These are phyloP conservation scores for Brachymystax lenok DNA, from an alignment of 2,797 vertebrate species.

Conservation along the genomic window DNA sequence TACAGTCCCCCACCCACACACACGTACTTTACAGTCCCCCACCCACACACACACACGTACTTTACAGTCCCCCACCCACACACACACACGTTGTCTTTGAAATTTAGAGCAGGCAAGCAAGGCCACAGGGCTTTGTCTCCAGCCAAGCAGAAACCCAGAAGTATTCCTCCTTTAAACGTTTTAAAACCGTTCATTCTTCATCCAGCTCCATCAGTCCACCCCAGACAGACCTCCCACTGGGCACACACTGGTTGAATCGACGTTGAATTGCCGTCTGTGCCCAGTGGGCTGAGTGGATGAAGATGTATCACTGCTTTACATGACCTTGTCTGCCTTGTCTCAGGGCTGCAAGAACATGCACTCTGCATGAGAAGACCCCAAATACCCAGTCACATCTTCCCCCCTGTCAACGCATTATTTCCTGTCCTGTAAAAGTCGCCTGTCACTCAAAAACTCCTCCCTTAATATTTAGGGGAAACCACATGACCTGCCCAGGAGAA, in stretches of 20 bases:
- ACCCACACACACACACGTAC: no score
- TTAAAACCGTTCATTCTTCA: not conserved
- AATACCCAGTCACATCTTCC: no score
- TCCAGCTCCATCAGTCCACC: not conserved
- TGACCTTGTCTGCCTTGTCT: not conserved
- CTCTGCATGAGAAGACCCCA: no score
- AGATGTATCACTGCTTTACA: not conserved
- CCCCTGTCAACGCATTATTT: no score
- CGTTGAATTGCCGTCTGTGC: no score
- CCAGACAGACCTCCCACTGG: not conserved
- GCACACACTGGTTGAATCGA: no score
- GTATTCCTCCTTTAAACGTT: not conserved
- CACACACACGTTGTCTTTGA: not conserved
- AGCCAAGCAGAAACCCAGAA: not conserved
- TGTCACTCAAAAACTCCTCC: not conserved
- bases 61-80: not conserved
- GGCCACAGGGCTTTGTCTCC: not conserved
- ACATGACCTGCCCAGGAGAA: not conserved
- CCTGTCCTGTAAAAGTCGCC: not conserved
- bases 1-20: no score
- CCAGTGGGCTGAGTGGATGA: not conserved
- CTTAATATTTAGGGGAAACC: not conserved
- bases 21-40: not conserved
- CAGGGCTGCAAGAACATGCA: no score
- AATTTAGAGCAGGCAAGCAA: not conserved